Evolutionary conservation across 2,113 vertebrate species (phyloP), one percentile per base, ranked within the genome.

Genomic region (Rhinoptilus africanus): DNA sequence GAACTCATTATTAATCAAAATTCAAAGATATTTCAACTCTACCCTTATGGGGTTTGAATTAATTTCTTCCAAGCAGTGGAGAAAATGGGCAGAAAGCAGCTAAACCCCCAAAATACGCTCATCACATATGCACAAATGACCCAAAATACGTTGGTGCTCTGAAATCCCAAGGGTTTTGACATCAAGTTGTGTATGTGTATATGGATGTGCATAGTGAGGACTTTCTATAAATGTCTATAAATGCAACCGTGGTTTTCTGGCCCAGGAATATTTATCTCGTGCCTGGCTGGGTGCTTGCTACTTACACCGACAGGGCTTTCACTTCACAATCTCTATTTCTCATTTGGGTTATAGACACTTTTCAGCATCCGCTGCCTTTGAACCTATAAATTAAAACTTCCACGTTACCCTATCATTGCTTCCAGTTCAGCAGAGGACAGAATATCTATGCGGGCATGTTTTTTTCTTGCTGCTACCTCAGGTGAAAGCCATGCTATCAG

Each of bases 301-400:
- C 77, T 83, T 48, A 22, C 6, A 1, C 56, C 41, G 78, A 41
- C 2, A 10, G 63, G 50, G 57, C 57, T 93, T 60, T 86, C 67
- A 37, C 6, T 0, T 76, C 7, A 3, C 34, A 51, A 45, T 56
- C 72, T 91, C 67, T 50, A 34, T 66, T 92, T 88, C 74, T 91
- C 69, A 11, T 72, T 83, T 34, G 79, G 71, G 57, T 90, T 93
- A 64, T 12, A 41, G 82, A 51, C 10, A 16, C 57, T 94, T 94
- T 79, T 39, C 68, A 73, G n/a, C 64, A 77, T 7, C 18, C 11
- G 1, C 47, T 66, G 88, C 80, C 81, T 91, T 81, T 34, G 57
- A 91, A 88, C 16, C 59, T 64, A 60, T 80, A 77, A 80, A 92
- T 92, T 93, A 69, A 94, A 92, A 62, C n/a, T 23, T 96, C 75